Evolutionary conservation across 2,113 vertebrate species (phyloP).

Genomic region (Pipra filicauda): DNA sequence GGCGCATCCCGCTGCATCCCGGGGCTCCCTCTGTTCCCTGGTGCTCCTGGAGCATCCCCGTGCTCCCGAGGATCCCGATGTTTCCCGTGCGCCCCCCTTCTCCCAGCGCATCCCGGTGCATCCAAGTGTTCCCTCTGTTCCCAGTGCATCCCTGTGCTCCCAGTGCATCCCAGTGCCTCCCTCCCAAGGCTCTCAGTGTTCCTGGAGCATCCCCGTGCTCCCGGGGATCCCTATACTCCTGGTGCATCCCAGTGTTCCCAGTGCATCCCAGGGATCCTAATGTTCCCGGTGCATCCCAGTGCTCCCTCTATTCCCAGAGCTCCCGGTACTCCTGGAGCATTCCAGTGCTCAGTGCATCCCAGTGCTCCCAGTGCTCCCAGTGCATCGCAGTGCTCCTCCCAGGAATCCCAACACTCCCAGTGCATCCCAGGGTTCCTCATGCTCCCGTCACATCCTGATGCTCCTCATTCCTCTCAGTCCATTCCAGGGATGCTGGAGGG

Average conservation of each 20-base stretch:
- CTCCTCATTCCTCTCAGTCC: not conserved
- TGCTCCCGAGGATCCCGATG: not conserved
- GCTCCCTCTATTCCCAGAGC: too few species aligned
- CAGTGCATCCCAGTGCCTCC: too few species aligned
- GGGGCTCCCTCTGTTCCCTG: not conserved
- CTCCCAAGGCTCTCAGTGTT: not conserved
- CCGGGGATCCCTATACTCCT: not conserved
- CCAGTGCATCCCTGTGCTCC: not conserved
- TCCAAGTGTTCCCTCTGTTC: not conserved
- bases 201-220: not conserved
- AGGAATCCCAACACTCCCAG: not conserved
- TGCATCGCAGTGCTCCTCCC: not conserved
- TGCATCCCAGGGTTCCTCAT: accelerated
- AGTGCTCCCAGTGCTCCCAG: not conserved
- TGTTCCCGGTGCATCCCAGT: not conserved
- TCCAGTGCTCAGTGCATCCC: not conserved
- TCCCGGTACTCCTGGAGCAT: too few species aligned
- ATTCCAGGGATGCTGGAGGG: not conserved
- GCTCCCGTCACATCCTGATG: not conserved
- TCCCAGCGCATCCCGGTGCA: not conserved
- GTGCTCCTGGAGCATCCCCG: not conserved
- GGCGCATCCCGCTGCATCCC: not conserved
- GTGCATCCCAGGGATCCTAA: not conserved
- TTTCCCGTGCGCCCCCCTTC: not conserved
- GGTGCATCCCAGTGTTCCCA: not conserved